Base-by-base conservation (phyloP, 2,888 invertebrate genomes). In the Isotomurus palustris region DNA sequence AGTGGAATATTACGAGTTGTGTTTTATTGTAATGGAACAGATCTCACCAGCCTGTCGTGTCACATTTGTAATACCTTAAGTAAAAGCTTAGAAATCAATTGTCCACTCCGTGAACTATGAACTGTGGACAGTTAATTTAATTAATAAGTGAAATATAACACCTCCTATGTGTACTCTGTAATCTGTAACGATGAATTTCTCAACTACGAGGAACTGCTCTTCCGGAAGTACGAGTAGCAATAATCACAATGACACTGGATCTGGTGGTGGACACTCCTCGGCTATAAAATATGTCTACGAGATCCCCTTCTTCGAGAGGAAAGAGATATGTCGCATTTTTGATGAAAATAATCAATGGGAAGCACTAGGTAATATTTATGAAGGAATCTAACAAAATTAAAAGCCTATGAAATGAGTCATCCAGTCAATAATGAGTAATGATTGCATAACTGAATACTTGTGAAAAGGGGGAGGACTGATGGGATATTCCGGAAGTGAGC, bases 341-440 rank as follows among this genome's bases (percentile, higher is more conserved):
- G 92, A 93, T 73, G 81, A 83, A 65, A 83, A 86, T 72, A 82
- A 87, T 68, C 81, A 83, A 70, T 93, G 91, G 91, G 83, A 85
- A 73, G 85, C 86, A 71, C 76, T 93, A 60, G 91, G 77, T 76
- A 64, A 61, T 67, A 57, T 44, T 28, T 36, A 14, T 24, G 4
- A n/a, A n/a, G n/a, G n/a, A n/a, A n/a, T n/a, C n/a, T n/a, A n/a
- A n/a, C n/a, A n/a, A n/a, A n/a, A n/a, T n/a, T n/a, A n/a, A n/a
- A 32, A 32, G 35, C 14, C 14, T 32, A 14, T 12, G 35, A 32
- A 10, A 32, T 32, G 35, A 12, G n/a, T n/a, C n/a, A 32, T 12
- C 14, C 14, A 32, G 35, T 14, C 14, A 32, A 32, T 32, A 14
- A 14, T 32, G 10, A 12, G 21, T 32, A 32, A 32, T 32, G 32